Conservation (phyloP, 2,797 vertebrate genomes). For the Pantherophis vulpinus region DNA sequence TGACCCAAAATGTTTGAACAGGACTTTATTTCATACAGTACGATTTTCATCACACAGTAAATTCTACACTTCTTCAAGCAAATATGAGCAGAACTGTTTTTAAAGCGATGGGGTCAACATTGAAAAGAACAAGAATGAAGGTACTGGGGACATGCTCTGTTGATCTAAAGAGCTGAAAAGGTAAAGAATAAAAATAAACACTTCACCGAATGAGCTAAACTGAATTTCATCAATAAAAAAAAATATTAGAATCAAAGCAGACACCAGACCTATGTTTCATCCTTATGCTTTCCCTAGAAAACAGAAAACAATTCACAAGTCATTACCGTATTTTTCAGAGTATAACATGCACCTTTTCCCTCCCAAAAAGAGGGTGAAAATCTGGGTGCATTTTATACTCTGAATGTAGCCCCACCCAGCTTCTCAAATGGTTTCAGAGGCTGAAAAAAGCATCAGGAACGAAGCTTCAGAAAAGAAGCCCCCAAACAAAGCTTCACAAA, state of each 20-base stretch:
- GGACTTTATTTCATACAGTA: background rate
- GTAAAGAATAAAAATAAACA: background rate
- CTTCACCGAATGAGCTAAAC: background rate
- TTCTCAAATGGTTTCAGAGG: too few species aligned
- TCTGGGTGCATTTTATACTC: too few species aligned
- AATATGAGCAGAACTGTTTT: background rate
- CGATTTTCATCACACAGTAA: background rate
- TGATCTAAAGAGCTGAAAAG: background rate
- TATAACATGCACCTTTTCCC: accelerated
- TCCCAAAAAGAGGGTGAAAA: too few species aligned
- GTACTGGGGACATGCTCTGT: background rate
- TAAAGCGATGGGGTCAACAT: background rate
- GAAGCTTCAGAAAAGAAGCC: too few species aligned
- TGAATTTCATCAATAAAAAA: background rate
- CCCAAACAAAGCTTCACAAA: too few species aligned
- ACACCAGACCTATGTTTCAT: background rate
- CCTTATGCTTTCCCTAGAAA: background rate
- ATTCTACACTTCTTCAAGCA: background rate
- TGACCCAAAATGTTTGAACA: background rate
- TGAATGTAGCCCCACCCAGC: too few species aligned
- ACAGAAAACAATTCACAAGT: background rate
- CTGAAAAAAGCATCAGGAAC: too few species aligned
- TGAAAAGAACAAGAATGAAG: background rate
- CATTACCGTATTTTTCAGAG: too few species aligned
- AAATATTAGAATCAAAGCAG: background rate